phyloP scores from a whole-genome alignment of 2,113 vertebrate genomes.

The Hypanus sabinus region DNA sequence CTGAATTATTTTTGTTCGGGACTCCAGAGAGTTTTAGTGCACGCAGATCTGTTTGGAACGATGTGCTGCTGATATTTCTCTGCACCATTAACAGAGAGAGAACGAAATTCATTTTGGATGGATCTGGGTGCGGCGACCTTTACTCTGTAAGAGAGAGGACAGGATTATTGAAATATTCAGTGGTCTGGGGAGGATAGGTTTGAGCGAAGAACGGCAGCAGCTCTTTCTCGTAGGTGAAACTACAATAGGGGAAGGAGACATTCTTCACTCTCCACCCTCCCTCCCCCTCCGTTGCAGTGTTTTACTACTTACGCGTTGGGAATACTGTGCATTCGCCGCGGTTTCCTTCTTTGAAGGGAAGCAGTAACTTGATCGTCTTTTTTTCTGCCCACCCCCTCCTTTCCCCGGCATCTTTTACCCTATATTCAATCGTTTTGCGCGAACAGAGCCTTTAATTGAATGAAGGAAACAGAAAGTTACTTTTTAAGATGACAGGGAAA shows the following conservation, averaged over 20 bases:
- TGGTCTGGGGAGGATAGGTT: too few species aligned
- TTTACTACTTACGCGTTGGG: not conserved
- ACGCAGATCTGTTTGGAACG: not conserved
- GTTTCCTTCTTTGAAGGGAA: slow-evolving; percentile 1
- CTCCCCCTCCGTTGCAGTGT: not conserved
- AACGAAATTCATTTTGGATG: not conserved
- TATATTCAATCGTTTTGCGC: not conserved
- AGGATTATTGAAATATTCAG: not conserved
- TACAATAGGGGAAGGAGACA: not conserved
- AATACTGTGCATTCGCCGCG: not conserved
- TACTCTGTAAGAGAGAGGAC: not conserved
- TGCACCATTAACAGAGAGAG: not conserved
- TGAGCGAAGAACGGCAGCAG: not conserved
- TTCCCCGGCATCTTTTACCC: not conserved
- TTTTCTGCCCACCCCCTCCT: not conserved
- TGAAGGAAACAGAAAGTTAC: slow-evolving; percentile 9
- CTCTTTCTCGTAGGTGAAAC: not conserved
- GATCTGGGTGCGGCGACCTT: slow-evolving; percentile 2
- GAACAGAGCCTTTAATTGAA: not conserved
- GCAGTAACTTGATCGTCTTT: not conserved
- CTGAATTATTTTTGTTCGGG: not conserved
- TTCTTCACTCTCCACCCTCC: not conserved
- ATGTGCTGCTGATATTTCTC: not conserved
- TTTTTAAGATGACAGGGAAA: not conserved
- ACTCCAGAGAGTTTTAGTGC: not conserved